Percentiles rank a stretch among this genome's conserved stretches.
These are phyloP conservation scores for Dione juno DNA, from an alignment of 2,888 invertebrate species.

Conservation along the genomic window DNA sequence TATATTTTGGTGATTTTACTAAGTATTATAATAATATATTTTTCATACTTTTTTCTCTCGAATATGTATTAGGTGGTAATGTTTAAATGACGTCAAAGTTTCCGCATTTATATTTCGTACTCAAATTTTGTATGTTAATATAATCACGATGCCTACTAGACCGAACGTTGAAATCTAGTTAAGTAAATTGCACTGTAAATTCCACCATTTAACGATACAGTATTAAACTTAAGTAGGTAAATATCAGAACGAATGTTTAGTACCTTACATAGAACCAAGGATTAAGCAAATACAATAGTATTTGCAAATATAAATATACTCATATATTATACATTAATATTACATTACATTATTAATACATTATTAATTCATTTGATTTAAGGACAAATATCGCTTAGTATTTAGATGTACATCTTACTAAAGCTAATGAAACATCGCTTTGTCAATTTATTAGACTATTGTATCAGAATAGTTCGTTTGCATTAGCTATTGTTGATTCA, in stretches of 20 bases:
- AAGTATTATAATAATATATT: neutral
- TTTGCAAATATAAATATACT: neutral
- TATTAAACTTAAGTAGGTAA: neutral
- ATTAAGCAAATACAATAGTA: neutral
- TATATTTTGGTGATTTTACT: neutral
- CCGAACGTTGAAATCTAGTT: neutral
- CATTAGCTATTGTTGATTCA: slow-evolving; percentile 32
- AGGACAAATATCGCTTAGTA: neutral
- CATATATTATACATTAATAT: neutral
- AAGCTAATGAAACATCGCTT: neutral
- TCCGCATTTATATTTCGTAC: neutral
- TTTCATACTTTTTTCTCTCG: neutral
- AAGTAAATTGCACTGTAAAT: neutral
- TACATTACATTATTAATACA: neutral
- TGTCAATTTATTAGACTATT: slow-evolving; percentile 16
- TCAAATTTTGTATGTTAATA: neutral
- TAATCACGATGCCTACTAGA: neutral
- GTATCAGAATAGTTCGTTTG: slow-evolving; percentile 24
- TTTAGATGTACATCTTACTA: neutral
- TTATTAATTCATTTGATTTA: too few species aligned
- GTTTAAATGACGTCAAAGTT: neutral
- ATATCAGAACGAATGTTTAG: neutral
- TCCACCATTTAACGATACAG: neutral
- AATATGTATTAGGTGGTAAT: neutral
- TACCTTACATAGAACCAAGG: neutral